phyloP scores from a whole-genome alignment of 2,888 invertebrate genomes.

The Sphaerophoria rueppellii region DNA sequence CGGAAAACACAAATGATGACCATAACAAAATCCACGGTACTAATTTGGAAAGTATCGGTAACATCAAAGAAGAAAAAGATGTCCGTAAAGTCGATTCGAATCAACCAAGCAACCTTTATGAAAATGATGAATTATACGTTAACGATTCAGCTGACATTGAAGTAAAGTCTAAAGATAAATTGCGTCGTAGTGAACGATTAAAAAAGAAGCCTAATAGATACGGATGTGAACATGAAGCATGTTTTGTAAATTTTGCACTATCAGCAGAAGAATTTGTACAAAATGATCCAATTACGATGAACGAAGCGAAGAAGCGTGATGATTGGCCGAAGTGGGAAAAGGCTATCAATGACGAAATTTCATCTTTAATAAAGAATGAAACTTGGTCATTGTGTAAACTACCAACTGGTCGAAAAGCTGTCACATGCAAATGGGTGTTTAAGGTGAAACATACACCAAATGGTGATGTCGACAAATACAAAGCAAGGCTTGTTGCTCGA shows the following conservation, averaged over 20 bases:
- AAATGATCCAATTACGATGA: background rate
- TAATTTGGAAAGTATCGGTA: constrained; percentile 12
- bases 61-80: too few species aligned
- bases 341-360: background rate
- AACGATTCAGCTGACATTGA: background rate
- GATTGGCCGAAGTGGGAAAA: constrained; percentile 12
- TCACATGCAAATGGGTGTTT: constrained; percentile 5
- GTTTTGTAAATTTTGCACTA: background rate
- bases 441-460: background rate
- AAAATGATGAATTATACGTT: background rate
- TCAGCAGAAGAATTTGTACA: constrained; percentile 7
- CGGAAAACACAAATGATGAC: background rate
- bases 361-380: background rate
- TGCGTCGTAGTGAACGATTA: background rate
- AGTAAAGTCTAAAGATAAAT: background rate
- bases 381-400: constrained; percentile 10
- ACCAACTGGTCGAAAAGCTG: background rate
- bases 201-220: background rate
- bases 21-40: background rate
- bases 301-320: background rate
- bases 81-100: background rate
- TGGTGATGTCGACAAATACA: too few species aligned
- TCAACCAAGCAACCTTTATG: background rate
- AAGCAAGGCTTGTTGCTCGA: too few species aligned
- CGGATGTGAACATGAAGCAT: background rate